phyloP scores from a whole-genome alignment of 2,113 vertebrate genomes.

The Probosciger aterrimus region DNA sequence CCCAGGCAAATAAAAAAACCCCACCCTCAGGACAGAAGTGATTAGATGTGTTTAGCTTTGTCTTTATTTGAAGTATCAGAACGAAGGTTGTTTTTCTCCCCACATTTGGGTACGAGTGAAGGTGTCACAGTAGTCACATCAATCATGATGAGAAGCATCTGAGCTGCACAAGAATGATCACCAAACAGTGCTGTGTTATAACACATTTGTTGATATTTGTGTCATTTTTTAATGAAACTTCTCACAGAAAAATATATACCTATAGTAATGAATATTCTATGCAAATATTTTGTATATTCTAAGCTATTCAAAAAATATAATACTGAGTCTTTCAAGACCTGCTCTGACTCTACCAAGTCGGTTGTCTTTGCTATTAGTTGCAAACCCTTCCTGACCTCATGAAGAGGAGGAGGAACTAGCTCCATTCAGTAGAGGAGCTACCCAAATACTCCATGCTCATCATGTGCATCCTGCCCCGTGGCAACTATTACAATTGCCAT shows the following conservation, averaged over 20 bases:
- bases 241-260: not conserved
- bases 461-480: no score
- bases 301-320: not conserved
- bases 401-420: not conserved
- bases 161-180: not conserved
- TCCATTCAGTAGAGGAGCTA: not conserved
- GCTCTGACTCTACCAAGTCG: not conserved
- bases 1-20: not conserved
- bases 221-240: not conserved
- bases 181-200: not conserved
- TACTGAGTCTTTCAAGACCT: not conserved
- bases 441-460: not conserved
- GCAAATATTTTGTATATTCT: not conserved
- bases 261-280: not conserved
- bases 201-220: not conserved
- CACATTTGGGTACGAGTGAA: not conserved
- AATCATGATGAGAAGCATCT: not conserved
- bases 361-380: not conserved
- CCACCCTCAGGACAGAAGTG: fast-evolving
- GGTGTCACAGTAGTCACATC: fast-evolving
- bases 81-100: not conserved
- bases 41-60: not conserved
- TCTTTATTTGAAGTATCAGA: not conserved
- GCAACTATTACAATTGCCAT: not conserved
- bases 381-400: not conserved